Conservation (phyloP, 2,113 vertebrate species). For the Motacilla tschutschensis region DNA sequence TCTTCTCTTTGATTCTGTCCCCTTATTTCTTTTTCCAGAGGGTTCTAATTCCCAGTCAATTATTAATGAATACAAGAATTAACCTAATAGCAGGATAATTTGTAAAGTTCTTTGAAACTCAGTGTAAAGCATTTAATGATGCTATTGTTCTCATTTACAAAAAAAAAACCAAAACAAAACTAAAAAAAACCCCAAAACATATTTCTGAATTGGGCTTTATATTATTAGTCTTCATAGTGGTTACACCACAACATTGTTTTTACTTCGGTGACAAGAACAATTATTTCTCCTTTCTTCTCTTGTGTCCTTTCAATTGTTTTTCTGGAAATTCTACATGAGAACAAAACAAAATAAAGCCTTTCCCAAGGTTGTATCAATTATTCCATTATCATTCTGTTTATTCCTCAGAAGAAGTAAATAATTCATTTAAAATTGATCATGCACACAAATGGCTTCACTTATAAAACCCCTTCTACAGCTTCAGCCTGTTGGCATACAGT, state of each 20-base stretch:
- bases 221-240: not conserved
- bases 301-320: not conserved
- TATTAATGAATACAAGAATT: conserved; percentile 30
- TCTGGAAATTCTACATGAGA: not conserved
- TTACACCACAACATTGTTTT: not conserved
- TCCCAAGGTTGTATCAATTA: not conserved
- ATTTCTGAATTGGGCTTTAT: not conserved
- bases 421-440: not conserved
- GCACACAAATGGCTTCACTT: not conserved
- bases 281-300: not conserved
- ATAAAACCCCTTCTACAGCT: not conserved
- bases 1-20: not conserved
- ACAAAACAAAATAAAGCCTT: not conserved
- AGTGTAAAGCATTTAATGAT: not conserved
- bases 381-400: not conserved
- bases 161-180: not conserved
- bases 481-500: not conserved
- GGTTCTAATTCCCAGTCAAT: not conserved
- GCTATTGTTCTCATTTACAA: not conserved
- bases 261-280: not conserved
- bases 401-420: not conserved
- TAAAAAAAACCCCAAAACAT: not conserved
- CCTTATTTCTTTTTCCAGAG: not conserved
- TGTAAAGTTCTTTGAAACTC: conserved; percentile 19
- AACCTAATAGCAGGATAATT: not conserved